Conservation (phyloP, 2,888 invertebrate genomes). For the Trypoxylon attenuatum region DNA sequence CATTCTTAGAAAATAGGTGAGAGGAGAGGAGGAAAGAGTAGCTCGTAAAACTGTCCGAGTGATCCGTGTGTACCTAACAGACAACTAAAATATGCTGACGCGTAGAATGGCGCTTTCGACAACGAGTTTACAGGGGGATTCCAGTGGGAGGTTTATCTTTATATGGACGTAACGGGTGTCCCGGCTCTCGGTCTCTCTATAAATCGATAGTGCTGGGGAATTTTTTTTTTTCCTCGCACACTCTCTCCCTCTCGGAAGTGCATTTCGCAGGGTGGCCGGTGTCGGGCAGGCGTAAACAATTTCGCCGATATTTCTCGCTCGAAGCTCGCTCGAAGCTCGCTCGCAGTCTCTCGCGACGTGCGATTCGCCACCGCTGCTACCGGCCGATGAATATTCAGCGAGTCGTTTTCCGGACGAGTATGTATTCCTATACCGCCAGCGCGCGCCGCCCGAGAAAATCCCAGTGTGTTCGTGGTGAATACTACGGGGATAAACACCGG, state of each 20-base stretch:
- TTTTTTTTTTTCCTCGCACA: not conserved
- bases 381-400: not conserved
- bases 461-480: too few relatives aligned
- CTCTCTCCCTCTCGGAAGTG: not conserved
- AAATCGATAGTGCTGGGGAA: conserved; percentile 32
- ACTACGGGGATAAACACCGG: too few relatives aligned
- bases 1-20: too few relatives aligned
- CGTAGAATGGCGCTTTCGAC: conserved; percentile 4
- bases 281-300: conserved; percentile 29
- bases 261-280: conserved; percentile 19
- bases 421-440: too few relatives aligned
- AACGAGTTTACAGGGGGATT: conserved; percentile 10
- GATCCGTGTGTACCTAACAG: conserved; percentile 9
- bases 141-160: conserved; percentile 28
- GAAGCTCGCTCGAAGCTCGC: too few relatives aligned
- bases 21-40: too few relatives aligned
- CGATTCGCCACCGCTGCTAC: not conserved
- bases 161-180: conserved; percentile 23
- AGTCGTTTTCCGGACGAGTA: not conserved
- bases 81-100: conserved; percentile 18
- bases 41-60: conserved; percentile 4
- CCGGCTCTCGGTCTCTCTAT: conserved; percentile 22
- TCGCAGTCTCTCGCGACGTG: too few relatives aligned
- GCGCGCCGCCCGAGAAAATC: too few relatives aligned
- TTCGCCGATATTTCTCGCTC: conserved; percentile 31